Evolutionary conservation across 2,888 invertebrate genomes (phyloP), one percentile per base, ranked within the genome.

Genomic region (Acleris cristana): DNA sequence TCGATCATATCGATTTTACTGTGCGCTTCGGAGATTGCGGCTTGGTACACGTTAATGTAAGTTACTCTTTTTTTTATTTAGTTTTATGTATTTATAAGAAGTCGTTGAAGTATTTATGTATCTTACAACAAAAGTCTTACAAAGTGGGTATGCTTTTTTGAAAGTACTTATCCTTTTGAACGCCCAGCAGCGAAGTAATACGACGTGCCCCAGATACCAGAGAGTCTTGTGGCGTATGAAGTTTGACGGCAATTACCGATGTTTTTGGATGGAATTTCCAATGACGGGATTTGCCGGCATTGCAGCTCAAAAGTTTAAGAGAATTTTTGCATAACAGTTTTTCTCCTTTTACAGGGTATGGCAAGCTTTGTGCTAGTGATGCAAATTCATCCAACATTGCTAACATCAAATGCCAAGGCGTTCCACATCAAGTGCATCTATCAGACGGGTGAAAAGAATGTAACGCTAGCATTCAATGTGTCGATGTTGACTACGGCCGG

Each of bases 371-470:
- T 98, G 1, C 93, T 99, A 53, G 98, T 99, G 26, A 97, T 99
- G 82, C 99, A 99, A 85, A 98, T 98, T 89, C 99, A 99, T 95
- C 98, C 98, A 0, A 98, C 98, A 92, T 94, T 99, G 62, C 96
- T 99, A 60, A 99, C 99, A 0, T 97, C 97, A 84, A 97, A 97
- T 81, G 98, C 99, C 6, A 98, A 98, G 86, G 98, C 99, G 1
- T 99, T 98, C 92, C 98, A 98, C 88, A 98, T 99, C 72, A 97
- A 97, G 85, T 99, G 99, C 85, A 96, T 98, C 65, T 99, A 99
- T 85, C 97, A 98, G 86, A 98, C 98, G 0, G 98, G 98, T 70
- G 98, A 98, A 85, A 97, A 97, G 86, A 98, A 97, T 75, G 97
- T 98, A 0, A 98, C 97, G 0, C 93, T 98, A 48, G 98, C 98